phyloP scores from a whole-genome alignment of 2,113 vertebrate species.

The Indicator maculatus region DNA sequence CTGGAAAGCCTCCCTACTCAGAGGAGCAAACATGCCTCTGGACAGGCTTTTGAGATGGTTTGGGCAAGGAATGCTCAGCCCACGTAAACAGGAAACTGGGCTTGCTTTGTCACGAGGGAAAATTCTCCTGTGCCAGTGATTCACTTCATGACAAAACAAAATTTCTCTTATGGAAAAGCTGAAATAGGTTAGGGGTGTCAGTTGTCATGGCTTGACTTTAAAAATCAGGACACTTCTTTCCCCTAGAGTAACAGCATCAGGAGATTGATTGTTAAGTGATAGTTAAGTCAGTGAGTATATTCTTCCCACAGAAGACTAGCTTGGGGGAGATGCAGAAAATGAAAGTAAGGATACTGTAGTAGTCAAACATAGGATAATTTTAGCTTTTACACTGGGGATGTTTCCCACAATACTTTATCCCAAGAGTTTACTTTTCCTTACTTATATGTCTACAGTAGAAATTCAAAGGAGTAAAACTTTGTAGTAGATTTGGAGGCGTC shows the following conservation, averaged over 20 bases:
- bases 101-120: background rate
- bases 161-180: background rate
- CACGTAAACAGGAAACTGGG: background rate
- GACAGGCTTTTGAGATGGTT: accelerated
- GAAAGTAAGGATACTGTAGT: background rate
- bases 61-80: accelerated
- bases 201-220: background rate
- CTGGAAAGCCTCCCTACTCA: background rate
- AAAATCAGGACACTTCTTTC: background rate
- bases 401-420: background rate
- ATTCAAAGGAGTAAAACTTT: background rate
- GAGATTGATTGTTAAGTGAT: background rate
- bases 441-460: background rate
- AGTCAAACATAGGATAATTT: background rate
- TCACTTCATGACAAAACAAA: background rate
- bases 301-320: background rate
- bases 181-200: background rate
- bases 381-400: background rate
- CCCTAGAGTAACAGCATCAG: background rate
- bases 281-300: background rate
- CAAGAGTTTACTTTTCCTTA: background rate
- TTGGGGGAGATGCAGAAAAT: background rate
- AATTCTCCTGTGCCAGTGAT: background rate
- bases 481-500: background rate
- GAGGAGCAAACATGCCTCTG: accelerated